Evolutionary conservation across 2,113 vertebrate genomes (phyloP).

Genomic region (Suricata suricatta): DNA sequence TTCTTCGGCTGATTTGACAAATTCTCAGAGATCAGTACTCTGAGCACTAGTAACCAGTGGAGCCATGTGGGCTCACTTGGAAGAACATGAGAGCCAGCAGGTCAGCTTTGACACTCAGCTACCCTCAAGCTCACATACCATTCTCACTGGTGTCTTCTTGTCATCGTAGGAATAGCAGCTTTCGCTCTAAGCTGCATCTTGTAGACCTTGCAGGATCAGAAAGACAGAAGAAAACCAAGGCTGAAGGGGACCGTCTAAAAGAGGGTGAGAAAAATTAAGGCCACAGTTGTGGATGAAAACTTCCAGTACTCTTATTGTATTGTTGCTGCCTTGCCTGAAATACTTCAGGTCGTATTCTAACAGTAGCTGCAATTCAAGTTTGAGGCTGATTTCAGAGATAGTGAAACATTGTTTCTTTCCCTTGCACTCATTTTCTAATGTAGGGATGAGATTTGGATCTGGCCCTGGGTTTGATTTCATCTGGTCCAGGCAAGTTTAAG

Average conservation of each 20-base stretch:
- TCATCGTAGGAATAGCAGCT: conserved; percentile 80
- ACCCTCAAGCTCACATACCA: not conserved
- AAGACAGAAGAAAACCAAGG: conserved; percentile 98
- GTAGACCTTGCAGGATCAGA: conserved; percentile 98
- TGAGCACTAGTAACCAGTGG: conserved; percentile 3
- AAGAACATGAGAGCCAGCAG: not conserved
- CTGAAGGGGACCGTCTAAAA: conserved; percentile 95
- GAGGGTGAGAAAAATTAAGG: conserved; percentile 88
- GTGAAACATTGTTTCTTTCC: conserved; percentile 58
- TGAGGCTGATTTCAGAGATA: conserved; percentile 48
- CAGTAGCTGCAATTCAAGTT: conserved; percentile 29
- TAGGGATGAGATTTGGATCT: conserved; percentile 65
- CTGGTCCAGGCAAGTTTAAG: conserved; percentile 58
- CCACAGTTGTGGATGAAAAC: not conserved
- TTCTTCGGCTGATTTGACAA: conserved; percentile 15
- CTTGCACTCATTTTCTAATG: conserved; percentile 56
- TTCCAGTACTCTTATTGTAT: not conserved
- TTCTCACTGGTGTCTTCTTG: conserved; percentile 32
- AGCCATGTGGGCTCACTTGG: conserved; percentile 29
- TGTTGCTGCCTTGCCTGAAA: not conserved
- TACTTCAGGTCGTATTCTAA: conserved; percentile 38
- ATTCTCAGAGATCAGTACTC: not conserved
- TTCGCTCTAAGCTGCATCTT: conserved; percentile 93
- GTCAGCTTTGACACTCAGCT: conserved; percentile 20
- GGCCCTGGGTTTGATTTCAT: conserved; percentile 59